Evolutionary conservation across 2,888 invertebrate species (phyloP).

Genomic region (Papilio protenor): DNA sequence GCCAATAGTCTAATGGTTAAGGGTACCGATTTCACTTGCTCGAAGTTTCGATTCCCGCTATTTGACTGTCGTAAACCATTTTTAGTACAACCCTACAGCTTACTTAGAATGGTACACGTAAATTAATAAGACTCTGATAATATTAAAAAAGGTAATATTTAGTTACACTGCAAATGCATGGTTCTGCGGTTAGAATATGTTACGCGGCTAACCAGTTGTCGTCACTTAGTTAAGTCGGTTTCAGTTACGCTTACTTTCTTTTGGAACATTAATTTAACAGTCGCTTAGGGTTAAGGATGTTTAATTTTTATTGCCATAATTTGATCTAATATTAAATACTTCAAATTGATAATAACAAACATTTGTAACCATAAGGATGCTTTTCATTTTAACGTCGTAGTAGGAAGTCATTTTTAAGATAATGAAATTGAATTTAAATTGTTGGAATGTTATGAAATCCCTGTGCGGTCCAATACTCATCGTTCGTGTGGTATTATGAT

Average conservation of each 20-base stretch:
- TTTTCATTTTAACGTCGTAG: constrained; percentile 9
- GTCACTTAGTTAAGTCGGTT: too few species aligned
- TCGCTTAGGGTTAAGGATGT: not conserved
- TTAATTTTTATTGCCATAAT: not conserved
- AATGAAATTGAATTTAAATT: constrained; percentile 36
- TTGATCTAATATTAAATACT: not conserved
- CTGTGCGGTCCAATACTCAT: constrained; percentile 46
- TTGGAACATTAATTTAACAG: not conserved
- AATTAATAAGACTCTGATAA: too few species aligned
- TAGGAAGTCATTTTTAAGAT: constrained; percentile 20
- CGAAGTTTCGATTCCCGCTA: too few species aligned
- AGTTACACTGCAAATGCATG: too few species aligned
- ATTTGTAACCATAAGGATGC: not conserved
- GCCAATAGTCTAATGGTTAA: too few species aligned
- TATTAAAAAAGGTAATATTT: too few species aligned
- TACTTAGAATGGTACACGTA: too few species aligned
- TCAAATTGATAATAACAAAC: not conserved
- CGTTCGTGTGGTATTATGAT: constrained; percentile 51
- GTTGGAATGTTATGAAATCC: constrained; percentile 48
- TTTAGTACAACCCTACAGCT: too few species aligned
- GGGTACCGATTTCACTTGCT: too few species aligned
- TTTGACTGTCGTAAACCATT: too few species aligned
- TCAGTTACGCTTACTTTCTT: not conserved
- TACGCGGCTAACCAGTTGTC: too few species aligned
- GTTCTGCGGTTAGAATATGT: too few species aligned